A percentile compares a stretch with the other conserved stretches of the same genome.
Conservation (phyloP, 2,888 invertebrate species). For the Plemyria rubiginata region DNA sequence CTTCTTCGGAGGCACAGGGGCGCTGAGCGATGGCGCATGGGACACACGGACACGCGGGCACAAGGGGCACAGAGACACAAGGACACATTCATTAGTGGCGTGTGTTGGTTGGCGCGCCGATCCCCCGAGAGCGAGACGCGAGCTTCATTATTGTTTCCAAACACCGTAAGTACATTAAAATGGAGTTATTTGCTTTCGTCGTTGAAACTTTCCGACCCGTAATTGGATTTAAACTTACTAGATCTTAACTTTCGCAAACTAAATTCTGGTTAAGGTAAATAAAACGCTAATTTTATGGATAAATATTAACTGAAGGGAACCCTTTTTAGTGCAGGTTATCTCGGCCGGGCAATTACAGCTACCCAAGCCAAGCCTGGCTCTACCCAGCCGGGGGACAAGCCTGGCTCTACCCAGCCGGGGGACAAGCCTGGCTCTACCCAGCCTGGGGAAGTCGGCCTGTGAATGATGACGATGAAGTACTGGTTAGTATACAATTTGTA, state of each 20-base stretch:
- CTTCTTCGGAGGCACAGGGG: not conserved
- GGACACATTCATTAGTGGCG: conserved; percentile 9
- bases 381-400: too few species aligned
- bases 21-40: not conserved
- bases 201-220: conserved; percentile 8
- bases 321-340: not conserved
- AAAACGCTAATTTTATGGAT: not conserved
- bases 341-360: too few species aligned
- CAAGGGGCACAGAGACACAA: not conserved
- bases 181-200: conserved; percentile 11
- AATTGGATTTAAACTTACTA: conserved; percentile 19
- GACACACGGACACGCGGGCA: not conserved
- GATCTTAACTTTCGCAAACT: not conserved
- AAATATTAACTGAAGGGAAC: not conserved
- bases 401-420: too few species aligned
- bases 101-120: conserved; percentile 6
- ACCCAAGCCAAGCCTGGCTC: too few species aligned
- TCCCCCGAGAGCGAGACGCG: not conserved
- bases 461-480: not conserved
- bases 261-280: not conserved
- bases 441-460: too few species aligned
- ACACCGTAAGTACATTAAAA: conserved; percentile 14
- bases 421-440: too few species aligned
- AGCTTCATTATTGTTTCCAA: conserved; percentile 21
- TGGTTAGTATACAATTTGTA: too few species aligned